Conservation (phyloP, 2,113 vertebrate species). For the Saguinus midas region DNA sequence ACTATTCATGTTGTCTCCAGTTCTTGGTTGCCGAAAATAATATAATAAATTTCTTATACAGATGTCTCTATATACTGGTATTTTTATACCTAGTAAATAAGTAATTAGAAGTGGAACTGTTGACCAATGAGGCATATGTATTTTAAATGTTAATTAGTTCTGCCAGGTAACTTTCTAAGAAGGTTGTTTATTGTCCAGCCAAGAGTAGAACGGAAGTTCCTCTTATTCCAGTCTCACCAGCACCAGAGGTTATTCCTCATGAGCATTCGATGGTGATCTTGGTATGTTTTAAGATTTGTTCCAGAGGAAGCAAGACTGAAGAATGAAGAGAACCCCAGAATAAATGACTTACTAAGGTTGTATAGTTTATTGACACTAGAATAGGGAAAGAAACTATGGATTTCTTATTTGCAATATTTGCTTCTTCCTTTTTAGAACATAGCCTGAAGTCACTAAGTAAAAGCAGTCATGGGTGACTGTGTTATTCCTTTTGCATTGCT, state of each 20-base stretch:
- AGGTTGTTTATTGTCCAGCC: background rate
- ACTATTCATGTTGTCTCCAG: background rate
- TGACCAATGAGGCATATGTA: background rate
- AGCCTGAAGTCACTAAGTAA: background rate
- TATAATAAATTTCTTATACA: background rate
- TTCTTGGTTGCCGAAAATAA: background rate
- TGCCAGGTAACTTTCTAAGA: background rate
- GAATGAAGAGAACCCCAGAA: background rate
- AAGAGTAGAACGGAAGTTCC: background rate
- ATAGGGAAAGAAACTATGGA: background rate
- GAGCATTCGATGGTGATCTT: background rate
- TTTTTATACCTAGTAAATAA: conserved; percentile 1
- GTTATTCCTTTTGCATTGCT: too few species aligned
- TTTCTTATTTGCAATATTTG: background rate
- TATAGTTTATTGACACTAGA: background rate
- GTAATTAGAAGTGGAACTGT: background rate
- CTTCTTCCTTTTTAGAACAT: background rate
- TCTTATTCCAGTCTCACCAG: background rate
- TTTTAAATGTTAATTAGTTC: background rate
- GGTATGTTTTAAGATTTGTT: background rate
- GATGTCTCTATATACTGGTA: background rate
- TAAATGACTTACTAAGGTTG: background rate
- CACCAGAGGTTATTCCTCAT: background rate
- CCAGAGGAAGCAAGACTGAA: background rate
- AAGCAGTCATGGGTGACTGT: background rate